Evolutionary conservation across 1,140 invertebrate genomes (phyloP).

Genomic region (Trinorchestia longiramus): DNA sequence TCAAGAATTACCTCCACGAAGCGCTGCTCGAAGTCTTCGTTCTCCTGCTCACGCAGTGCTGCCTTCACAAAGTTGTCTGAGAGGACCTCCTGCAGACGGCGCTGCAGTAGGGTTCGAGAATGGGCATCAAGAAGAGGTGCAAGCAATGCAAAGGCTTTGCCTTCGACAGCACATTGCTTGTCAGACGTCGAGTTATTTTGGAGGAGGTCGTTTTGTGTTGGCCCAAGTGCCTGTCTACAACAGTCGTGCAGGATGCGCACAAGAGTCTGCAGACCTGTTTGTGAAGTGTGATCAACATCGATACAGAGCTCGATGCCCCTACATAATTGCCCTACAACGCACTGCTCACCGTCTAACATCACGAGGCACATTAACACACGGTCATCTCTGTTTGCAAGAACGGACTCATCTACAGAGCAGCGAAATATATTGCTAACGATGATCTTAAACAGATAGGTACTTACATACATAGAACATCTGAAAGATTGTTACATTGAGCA

Average conservation of each 20-base stretch:
- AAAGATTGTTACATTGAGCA: no score
- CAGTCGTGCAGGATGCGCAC: not conserved
- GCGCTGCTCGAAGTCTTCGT: constrained; percentile 11
- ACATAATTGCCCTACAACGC: not conserved
- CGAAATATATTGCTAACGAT: no score
- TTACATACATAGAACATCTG: no score
- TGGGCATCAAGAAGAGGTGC: not conserved
- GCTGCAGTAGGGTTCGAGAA: not conserved
- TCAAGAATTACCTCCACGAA: not conserved
- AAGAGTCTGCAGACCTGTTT: not conserved
- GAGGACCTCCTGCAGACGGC: not conserved
- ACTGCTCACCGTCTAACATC: not conserved
- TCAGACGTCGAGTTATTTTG: not conserved
- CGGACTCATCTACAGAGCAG: no score
- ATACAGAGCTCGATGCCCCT: not conserved
- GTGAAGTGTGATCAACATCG: not conserved
- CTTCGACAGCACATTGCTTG: not conserved
- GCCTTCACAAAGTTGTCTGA: not conserved
- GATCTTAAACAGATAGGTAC: no score
- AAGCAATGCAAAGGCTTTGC: not conserved
- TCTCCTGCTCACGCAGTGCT: not conserved
- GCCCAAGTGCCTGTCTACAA: not conserved
- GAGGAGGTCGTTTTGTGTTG: not conserved
- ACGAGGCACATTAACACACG: no score
- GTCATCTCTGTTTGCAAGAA: no score